These are phyloP conservation scores for Sinelater perroti DNA, from an alignment of 2,888 invertebrate species.

Conservation along the genomic window DNA sequence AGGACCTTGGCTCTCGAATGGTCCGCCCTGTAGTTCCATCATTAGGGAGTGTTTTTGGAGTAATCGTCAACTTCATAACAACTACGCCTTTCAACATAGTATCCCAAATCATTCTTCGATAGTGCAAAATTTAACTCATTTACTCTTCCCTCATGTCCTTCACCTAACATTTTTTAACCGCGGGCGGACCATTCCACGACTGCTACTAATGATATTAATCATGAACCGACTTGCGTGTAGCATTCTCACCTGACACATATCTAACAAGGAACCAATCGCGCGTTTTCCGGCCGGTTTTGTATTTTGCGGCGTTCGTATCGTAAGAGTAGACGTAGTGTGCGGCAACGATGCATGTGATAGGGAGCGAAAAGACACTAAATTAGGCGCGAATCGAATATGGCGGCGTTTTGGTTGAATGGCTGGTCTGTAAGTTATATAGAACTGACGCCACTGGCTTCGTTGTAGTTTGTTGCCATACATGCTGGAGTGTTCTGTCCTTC, in stretches of 20 bases:
- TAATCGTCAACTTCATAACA: too few relatives aligned
- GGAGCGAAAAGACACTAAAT: conserved; percentile 34
- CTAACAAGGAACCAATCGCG: conserved; percentile 20
- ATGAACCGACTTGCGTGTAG: neutral
- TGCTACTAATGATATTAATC: neutral
- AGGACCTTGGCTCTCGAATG: neutral
- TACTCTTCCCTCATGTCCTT: too few relatives aligned
- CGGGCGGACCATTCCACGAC: conserved; percentile 7
- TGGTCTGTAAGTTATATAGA: conserved; percentile 58
- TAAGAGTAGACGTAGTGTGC: conserved; percentile 13
- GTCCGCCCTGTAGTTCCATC: conserved; percentile 43
- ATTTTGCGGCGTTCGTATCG: conserved; percentile 47
- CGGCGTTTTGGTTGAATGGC: neutral
- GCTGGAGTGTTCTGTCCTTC: conserved; percentile 39
- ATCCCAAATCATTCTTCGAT: too few relatives aligned
- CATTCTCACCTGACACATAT: conserved; percentile 1
- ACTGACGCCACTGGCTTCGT: conserved; percentile 51
- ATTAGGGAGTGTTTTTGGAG: neutral
- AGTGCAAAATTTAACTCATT: too few relatives aligned
- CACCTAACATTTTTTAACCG: too few relatives aligned
- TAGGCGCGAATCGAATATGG: conserved; percentile 6
- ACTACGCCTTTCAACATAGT: too few relatives aligned
- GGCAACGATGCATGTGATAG: conserved; percentile 29
- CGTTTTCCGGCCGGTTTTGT: conserved; percentile 38
- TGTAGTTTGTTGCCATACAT: conserved; percentile 35